Evolutionary conservation across 2,113 vertebrate genomes (phyloP).

Genomic region (Corythornis madagascariensis): DNA sequence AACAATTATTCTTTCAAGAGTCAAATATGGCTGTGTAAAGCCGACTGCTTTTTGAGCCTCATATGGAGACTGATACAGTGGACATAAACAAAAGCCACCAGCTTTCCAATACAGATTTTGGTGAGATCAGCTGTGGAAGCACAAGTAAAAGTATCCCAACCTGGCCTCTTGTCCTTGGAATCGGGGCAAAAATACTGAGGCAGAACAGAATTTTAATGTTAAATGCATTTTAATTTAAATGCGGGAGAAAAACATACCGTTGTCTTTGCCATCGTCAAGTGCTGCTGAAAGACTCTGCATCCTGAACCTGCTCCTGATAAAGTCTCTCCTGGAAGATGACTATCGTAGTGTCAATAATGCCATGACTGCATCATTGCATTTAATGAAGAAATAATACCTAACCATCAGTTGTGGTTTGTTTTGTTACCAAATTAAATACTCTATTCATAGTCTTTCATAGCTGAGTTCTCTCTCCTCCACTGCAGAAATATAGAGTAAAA

Average conservation of each 20-base stretch:
- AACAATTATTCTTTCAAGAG: constrained; percentile 2
- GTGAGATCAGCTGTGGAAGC: background rate
- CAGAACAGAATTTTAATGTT: background rate
- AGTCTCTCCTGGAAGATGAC: constrained; percentile 16
- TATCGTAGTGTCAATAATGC: constrained; percentile 27
- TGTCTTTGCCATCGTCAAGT: constrained; percentile 23
- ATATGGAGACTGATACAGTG: background rate
- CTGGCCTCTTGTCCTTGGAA: background rate
- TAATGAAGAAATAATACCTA: constrained; percentile 52
- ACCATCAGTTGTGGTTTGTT: constrained; percentile 38
- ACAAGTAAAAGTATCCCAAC: background rate
- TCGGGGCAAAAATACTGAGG: background rate
- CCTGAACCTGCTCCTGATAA: constrained; percentile 24
- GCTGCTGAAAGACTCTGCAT: constrained; percentile 37
- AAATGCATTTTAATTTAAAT: background rate
- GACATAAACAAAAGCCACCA: background rate
- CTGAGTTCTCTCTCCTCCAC: background rate
- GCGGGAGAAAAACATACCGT: background rate
- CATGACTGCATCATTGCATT: constrained; percentile 10
- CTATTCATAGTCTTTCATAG: constrained; percentile 4
- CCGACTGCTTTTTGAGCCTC: background rate
- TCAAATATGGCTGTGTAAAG: background rate
- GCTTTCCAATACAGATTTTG: background rate
- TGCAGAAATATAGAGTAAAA: constrained; percentile 38
- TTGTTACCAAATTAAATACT: constrained; percentile 36